Evolutionary conservation across 2,113 vertebrate genomes (phyloP).

Genomic region (Rutilus rutilus): DNA sequence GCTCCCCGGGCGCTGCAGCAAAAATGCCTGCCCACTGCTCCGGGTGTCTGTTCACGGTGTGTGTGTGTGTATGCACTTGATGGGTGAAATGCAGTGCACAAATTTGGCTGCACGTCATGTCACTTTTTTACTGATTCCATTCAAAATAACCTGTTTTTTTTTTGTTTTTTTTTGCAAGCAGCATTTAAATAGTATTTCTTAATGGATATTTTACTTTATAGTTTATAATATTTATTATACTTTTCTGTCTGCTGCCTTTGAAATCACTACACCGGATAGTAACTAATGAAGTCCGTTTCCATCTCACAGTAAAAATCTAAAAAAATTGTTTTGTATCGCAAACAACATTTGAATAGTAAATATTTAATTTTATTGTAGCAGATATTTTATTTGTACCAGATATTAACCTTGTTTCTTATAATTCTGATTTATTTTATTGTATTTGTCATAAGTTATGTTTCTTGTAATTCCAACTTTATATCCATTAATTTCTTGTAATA

Average conservation of each 20-base stretch:
- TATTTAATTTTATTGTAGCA: neutral
- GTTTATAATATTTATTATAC: neutral
- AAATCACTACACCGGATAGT: neutral
- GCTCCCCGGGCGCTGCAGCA: too few relatives aligned
- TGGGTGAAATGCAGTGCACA: too few relatives aligned
- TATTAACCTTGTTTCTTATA: neutral
- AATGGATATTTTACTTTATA: neutral
- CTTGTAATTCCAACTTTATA: neutral
- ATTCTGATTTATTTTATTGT: neutral
- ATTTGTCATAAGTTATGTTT: neutral
- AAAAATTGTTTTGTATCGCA: neutral
- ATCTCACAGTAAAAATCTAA: neutral
- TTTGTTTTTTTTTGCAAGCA: neutral
- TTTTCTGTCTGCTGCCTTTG: neutral
- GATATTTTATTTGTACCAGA: neutral
- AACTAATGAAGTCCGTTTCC: neutral
- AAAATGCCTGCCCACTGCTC: too few relatives aligned
- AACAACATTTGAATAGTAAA: neutral
- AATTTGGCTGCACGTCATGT: too few relatives aligned
- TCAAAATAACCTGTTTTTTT: neutral
- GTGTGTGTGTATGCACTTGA: neutral
- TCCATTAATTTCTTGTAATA: neutral
- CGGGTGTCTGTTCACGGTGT: too few relatives aligned
- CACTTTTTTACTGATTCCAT: neutral
- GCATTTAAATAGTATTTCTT: neutral